phyloP scores from a whole-genome alignment of 2,888 invertebrate species.

The Sussaba pulchella region DNA sequence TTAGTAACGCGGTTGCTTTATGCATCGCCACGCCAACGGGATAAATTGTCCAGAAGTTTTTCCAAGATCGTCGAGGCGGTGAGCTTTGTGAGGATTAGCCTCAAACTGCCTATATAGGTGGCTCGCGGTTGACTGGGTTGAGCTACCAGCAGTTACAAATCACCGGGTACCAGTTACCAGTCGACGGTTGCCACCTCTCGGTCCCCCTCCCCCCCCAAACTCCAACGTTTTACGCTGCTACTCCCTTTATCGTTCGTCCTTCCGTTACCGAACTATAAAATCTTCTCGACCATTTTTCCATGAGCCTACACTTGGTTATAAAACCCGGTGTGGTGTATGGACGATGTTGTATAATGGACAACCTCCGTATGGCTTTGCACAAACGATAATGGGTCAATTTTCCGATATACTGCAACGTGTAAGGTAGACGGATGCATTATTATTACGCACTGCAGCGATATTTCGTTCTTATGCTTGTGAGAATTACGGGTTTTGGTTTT shows the following conservation, averaged over 20 bases:
- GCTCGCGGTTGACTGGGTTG: slow-evolving; percentile 68
- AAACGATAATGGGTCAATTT: slow-evolving; percentile 23
- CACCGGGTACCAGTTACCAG: slow-evolving; percentile 80
- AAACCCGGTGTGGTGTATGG: neutral
- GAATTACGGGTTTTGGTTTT: neutral
- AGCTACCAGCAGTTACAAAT: slow-evolving; percentile 80
- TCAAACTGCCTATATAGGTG: slow-evolving; percentile 36
- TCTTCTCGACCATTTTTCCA: slow-evolving; percentile 23
- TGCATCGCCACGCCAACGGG: slow-evolving; percentile 77
- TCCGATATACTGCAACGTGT: slow-evolving; percentile 2
- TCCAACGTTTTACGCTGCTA: slow-evolving; percentile 29
- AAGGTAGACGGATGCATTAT: slow-evolving; percentile 7
- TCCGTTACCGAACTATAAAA: slow-evolving; percentile 58
- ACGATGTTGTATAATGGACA: neutral
- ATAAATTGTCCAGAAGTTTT: slow-evolving; percentile 81
- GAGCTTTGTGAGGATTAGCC: slow-evolving; percentile 80
- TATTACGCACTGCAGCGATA: slow-evolving; percentile 21
- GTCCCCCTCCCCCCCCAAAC: no score
- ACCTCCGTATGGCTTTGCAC: neutral
- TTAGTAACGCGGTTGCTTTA: slow-evolving; percentile 71
- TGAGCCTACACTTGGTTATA: slow-evolving; percentile 11
- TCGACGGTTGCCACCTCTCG: slow-evolving; percentile 76
- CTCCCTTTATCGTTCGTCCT: slow-evolving; percentile 56
- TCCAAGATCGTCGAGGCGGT: slow-evolving; percentile 73
- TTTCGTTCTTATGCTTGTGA: neutral